Evolutionary conservation across 2,113 vertebrate genomes (phyloP).

Genomic region (Aleadryas rufinucha): DNA sequence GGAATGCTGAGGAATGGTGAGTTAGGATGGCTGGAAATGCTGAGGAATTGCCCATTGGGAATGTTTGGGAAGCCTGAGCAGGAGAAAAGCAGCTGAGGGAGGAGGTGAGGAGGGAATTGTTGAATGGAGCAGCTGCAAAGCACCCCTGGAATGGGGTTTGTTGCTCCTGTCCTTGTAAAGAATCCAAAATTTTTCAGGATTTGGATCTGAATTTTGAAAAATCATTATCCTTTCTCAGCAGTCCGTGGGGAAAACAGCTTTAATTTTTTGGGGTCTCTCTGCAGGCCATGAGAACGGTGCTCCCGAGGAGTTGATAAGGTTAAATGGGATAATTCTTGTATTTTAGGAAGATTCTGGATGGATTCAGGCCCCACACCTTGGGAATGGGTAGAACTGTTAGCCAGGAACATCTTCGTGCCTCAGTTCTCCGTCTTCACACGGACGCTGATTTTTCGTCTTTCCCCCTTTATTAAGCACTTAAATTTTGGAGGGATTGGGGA

Average conservation of each 20-base stretch:
- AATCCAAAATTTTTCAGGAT: neutral
- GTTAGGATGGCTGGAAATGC: neutral
- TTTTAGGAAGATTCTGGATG: neutral
- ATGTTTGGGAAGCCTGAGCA: neutral
- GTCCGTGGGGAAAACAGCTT: neutral
- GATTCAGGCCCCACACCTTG: neutral
- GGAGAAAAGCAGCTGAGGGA: neutral
- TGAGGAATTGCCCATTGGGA: neutral
- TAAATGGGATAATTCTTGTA: neutral
- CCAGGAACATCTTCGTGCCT: neutral
- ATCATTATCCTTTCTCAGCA: accelerated
- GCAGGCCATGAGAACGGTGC: accelerated
- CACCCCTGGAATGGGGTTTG: neutral
- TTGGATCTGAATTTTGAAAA: neutral
- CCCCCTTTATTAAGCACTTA: neutral
- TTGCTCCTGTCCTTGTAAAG: neutral
- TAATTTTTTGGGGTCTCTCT: accelerated
- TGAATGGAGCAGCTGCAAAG: neutral
- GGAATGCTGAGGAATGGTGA: accelerated
- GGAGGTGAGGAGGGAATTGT: neutral
- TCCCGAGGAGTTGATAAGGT: neutral
- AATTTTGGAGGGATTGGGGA: neutral
- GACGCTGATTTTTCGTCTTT: neutral
- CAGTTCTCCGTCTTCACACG: accelerated
- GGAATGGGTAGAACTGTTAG: neutral